These are phyloP conservation scores for Geococcyx californianus DNA, from an alignment of 2,113 vertebrate species.

Conservation along the genomic window DNA sequence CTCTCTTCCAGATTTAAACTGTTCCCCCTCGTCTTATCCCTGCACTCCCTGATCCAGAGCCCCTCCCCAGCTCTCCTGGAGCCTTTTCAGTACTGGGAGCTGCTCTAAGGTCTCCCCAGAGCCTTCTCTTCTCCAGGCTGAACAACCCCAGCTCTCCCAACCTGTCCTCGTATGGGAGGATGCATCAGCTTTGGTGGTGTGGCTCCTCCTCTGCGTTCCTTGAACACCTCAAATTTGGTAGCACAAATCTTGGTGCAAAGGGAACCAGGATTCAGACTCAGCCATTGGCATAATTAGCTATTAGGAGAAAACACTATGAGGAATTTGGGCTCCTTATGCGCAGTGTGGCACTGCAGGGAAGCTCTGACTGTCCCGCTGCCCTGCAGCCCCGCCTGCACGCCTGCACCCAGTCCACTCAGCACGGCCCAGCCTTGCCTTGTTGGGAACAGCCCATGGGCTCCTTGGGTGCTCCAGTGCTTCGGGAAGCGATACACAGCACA, in stretches of 20 bases:
- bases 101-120: no score
- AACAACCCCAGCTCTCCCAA: no score
- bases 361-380: not conserved
- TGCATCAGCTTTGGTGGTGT: not conserved
- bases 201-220: not conserved
- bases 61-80: no score
- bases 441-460: not conserved
- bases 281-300: not conserved
- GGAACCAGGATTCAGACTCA: not conserved
- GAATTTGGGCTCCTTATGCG: rapidly evolving
- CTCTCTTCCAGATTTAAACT: no score
- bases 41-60: no score
- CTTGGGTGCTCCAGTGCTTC: rapidly evolving
- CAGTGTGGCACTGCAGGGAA: not conserved
- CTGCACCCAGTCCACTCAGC: no score
- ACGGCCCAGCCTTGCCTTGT: not conserved
- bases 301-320: not conserved
- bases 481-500: not conserved
- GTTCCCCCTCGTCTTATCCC: no score
- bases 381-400: no score
- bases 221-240: rapidly evolving
- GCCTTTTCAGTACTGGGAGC: no score
- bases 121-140: no score
- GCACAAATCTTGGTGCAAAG: not conserved
- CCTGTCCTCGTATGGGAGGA: no score